phyloP scores from a whole-genome alignment of 2,797 vertebrate genomes.

The Rhadinocentrus ornatus region DNA sequence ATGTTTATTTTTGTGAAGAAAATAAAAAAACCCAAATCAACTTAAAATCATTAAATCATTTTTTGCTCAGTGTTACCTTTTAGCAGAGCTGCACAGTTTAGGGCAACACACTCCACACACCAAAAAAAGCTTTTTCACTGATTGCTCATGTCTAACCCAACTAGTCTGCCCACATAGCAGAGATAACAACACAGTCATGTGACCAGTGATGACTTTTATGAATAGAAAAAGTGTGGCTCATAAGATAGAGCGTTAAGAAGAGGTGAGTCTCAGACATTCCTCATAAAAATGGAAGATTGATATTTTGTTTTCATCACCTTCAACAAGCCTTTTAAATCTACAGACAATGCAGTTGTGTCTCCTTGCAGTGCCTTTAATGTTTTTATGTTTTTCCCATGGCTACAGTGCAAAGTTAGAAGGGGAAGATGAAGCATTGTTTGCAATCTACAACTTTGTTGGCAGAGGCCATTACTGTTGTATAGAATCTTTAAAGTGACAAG shows the following conservation, averaged over 20 bases:
- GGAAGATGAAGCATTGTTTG: neutral
- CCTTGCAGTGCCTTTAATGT: no score
- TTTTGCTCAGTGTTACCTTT: neutral
- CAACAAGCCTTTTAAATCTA: neutral
- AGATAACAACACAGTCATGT: neutral
- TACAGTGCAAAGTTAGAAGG: neutral
- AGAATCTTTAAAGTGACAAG: neutral
- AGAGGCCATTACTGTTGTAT: neutral
- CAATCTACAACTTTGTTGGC: neutral
- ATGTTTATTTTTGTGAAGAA: no score
- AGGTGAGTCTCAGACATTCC: neutral
- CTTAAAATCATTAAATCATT: neutral
- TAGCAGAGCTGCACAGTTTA: constrained; percentile 9
- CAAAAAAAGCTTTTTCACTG: constrained; percentile 10
- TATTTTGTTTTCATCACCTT: neutral
- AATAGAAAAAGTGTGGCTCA: neutral
- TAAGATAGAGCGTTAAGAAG: neutral
- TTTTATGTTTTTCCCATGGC: neutral
- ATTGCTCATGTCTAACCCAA: constrained; percentile 3
- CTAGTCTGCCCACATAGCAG: constrained; percentile 13
- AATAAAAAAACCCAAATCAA: neutral
- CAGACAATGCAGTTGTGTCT: neutral
- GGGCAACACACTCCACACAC: constrained; percentile 7
- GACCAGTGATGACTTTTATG: neutral
- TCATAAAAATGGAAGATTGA: neutral